These are phyloP conservation scores for Nyctibius grandis DNA, from an alignment of 2,797 vertebrate genomes.

Conservation along the genomic window DNA sequence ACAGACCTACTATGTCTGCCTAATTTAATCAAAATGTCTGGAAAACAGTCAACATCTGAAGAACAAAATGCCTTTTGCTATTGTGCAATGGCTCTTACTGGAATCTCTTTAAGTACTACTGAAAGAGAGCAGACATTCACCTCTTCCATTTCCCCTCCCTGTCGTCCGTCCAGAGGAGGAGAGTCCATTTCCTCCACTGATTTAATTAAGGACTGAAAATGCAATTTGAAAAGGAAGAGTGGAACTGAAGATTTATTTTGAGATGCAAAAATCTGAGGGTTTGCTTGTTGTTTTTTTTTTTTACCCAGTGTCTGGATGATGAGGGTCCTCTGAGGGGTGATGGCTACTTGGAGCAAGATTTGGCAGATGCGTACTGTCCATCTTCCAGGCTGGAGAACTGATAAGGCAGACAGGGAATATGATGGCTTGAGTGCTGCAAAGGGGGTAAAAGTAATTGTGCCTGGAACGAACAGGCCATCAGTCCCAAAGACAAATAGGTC, in stretches of 20 bases:
- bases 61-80: background rate
- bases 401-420: background rate
- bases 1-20: background rate
- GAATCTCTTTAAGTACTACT: background rate
- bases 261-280: background rate
- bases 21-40: constrained; percentile 5
- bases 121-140: background rate
- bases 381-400: background rate
- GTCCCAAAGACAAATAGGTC: background rate
- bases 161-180: background rate
- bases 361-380: background rate
- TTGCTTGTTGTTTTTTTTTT: background rate
- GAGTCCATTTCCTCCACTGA: constrained; percentile 34
- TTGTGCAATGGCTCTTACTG: background rate
- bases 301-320: background rate
- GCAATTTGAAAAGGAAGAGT: background rate
- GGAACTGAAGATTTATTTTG: background rate
- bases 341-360: background rate
- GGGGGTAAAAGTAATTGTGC: background rate
- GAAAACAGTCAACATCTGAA: background rate
- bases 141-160: background rate
- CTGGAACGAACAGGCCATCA: background rate
- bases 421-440: background rate
- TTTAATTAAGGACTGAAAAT: constrained; percentile 24
- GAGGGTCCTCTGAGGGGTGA: background rate